phyloP scores from a whole-genome alignment of 53 echinoderm and acorn worm species.

The Patiria pectinifera region DNA sequence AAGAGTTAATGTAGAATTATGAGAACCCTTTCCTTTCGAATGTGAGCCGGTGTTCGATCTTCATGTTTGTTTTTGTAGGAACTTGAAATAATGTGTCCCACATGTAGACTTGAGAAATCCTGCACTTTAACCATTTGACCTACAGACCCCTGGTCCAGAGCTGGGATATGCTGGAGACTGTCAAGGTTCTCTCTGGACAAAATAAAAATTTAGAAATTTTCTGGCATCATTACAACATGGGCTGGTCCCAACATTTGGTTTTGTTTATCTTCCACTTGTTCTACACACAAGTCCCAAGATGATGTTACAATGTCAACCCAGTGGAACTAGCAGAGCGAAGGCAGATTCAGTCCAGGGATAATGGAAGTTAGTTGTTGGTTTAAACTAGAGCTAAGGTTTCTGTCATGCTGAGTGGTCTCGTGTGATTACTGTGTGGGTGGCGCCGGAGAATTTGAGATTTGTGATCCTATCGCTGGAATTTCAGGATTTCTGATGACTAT shows the following conservation, averaged over 20 bases:
- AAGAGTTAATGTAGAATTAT: too few species aligned
- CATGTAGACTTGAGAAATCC: background rate
- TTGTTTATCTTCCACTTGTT: conserved; percentile 62
- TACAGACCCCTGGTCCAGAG: background rate
- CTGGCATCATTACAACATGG: background rate
- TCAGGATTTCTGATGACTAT: conserved; percentile 19
- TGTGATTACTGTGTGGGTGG: conserved; percentile 47
- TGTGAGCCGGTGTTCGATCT: background rate
- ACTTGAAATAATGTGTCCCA: background rate
- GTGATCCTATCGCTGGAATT: conserved; percentile 27
- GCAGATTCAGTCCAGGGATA: background rate
- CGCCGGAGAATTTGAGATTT: conserved; percentile 30
- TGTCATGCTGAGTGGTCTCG: conserved; percentile 45
- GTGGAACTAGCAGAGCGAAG: background rate
- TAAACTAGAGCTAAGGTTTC: conserved; percentile 40
- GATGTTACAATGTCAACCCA: conserved; percentile 42
- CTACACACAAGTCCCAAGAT: conserved; percentile 45
- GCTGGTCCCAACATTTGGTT: conserved; percentile 43
- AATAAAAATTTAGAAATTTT: background rate
- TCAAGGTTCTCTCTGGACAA: background rate
- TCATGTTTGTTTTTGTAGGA: background rate
- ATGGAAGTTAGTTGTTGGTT: conserved; percentile 49
- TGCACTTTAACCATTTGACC: background rate
- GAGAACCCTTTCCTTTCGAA: too few species aligned
- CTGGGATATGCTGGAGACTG: background rate